Percentiles rank a stretch among this genome's conserved stretches.
Evolutionary conservation across 2,113 vertebrate genomes (phyloP).

Genomic region (Laticauda colubrina): DNA sequence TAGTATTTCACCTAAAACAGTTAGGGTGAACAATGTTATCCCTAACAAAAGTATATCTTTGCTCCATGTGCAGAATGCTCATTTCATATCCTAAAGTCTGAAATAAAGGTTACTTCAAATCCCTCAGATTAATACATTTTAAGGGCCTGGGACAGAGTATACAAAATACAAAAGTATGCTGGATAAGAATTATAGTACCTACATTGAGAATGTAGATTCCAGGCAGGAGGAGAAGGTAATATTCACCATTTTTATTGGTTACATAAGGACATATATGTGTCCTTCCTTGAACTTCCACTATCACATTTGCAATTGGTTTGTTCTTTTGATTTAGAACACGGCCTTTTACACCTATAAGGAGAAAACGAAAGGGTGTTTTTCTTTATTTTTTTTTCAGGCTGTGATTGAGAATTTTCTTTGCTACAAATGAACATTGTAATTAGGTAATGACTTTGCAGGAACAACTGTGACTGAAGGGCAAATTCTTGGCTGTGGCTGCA

Average conservation of each 20-base stretch:
- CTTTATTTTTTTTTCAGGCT: neutral
- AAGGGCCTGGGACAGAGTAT: neutral
- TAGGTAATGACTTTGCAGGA: neutral
- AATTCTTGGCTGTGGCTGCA: neutral
- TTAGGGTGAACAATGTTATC: no score
- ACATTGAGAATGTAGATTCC: slow-evolving; percentile 87
- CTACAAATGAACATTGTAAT: neutral
- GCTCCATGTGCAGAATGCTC: neutral
- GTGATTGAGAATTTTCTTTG: neutral
- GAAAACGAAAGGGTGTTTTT: slow-evolving; percentile 19
- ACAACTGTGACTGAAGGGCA: neutral
- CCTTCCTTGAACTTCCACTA: slow-evolving; percentile 83
- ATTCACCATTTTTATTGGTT: slow-evolving; percentile 85
- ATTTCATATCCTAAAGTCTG: neutral
- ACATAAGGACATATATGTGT: slow-evolving; percentile 82
- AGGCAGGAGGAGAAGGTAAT: slow-evolving; percentile 88
- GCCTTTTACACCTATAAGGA: slow-evolving; percentile 85
- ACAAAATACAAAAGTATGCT: neutral
- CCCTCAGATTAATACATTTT: neutral
- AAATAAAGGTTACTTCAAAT: neutral
- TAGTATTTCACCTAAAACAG: no score
- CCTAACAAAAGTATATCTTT: neutral
- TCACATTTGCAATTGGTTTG: slow-evolving; percentile 74
- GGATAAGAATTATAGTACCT: slow-evolving; percentile 54
- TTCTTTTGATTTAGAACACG: slow-evolving; percentile 77